A percentile compares a stretch with the other conserved stretches of the same genome.
phyloP scores from a whole-genome alignment of 2,888 invertebrate species.

The Disparrhopalites patrizii region DNA sequence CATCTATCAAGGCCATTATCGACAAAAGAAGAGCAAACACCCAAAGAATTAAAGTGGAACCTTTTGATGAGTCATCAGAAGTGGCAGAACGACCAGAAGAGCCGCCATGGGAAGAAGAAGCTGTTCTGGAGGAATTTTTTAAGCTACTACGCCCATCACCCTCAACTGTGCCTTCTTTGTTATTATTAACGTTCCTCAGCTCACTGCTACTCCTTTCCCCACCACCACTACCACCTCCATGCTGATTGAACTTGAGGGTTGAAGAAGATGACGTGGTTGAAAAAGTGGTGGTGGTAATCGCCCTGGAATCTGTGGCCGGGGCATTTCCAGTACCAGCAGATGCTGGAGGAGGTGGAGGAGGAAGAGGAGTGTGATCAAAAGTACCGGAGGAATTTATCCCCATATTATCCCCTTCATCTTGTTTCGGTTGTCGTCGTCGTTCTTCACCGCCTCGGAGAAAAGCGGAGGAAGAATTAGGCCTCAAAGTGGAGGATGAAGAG shows the following conservation, averaged over 20 bases:
- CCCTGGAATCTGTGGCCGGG: too few relatives aligned
- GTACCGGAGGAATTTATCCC: slow-evolving; percentile 12
- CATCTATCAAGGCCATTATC: too few relatives aligned
- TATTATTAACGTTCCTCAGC: too few relatives aligned
- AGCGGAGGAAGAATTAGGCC: background rate
- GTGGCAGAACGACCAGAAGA: slow-evolving; percentile 10
- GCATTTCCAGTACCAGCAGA: too few relatives aligned
- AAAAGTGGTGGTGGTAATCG: background rate
- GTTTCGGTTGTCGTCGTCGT: too few relatives aligned
- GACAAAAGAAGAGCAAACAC: too few relatives aligned
- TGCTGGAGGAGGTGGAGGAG: too few relatives aligned
- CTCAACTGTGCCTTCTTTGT: too few relatives aligned
- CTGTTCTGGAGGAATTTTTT: slow-evolving; percentile 10
- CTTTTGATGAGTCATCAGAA: slow-evolving; percentile 19
- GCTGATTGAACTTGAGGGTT: slow-evolving; percentile 9
- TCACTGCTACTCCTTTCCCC: too few relatives aligned
- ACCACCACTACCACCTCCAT: slow-evolving; percentile 9
- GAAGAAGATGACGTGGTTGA: background rate
- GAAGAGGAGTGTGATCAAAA: too few relatives aligned
- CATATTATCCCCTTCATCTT: background rate
- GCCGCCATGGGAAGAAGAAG: background rate
- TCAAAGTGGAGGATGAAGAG: background rate
- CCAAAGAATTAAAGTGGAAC: too few relatives aligned
- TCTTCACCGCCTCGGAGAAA: slow-evolving; percentile 1
- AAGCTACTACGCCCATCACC: slow-evolving; percentile 18